Conservation (phyloP, 2,888 invertebrate species). For the Rhagonycha fulva region DNA sequence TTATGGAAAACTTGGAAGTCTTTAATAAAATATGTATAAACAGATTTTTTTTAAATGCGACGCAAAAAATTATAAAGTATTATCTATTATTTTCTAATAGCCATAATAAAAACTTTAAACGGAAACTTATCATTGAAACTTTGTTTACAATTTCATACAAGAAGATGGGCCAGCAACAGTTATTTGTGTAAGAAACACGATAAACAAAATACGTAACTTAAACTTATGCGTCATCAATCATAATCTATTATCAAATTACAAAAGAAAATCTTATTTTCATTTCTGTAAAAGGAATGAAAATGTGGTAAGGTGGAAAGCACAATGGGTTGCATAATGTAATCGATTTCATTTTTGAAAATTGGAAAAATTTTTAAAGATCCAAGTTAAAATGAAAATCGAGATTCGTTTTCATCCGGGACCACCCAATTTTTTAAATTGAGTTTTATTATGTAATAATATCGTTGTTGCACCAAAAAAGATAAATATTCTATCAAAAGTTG, state of each 20-base stretch:
- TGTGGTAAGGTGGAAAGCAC: background rate
- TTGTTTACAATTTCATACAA: background rate
- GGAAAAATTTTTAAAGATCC: background rate
- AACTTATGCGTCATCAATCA: background rate
- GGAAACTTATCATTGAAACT: background rate
- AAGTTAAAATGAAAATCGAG: background rate
- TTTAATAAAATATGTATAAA: background rate
- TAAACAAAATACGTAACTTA: background rate
- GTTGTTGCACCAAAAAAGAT: background rate
- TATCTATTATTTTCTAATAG: background rate
- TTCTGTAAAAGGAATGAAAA: background rate
- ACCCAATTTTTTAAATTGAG: background rate
- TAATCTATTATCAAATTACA: background rate
- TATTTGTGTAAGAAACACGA: background rate
- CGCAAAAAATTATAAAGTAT: background rate
- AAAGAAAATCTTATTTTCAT: background rate
- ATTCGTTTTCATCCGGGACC: background rate
- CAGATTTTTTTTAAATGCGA: background rate
- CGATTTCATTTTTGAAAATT: background rate
- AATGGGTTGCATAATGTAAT: background rate
- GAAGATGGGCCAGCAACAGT: background rate
- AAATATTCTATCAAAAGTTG: background rate
- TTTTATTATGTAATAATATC: background rate
- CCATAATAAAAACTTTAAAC: background rate
- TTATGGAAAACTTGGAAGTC: too few species aligned